phyloP scores from a whole-genome alignment of 23 tunicate species.

The Diplosoma virens region DNA sequence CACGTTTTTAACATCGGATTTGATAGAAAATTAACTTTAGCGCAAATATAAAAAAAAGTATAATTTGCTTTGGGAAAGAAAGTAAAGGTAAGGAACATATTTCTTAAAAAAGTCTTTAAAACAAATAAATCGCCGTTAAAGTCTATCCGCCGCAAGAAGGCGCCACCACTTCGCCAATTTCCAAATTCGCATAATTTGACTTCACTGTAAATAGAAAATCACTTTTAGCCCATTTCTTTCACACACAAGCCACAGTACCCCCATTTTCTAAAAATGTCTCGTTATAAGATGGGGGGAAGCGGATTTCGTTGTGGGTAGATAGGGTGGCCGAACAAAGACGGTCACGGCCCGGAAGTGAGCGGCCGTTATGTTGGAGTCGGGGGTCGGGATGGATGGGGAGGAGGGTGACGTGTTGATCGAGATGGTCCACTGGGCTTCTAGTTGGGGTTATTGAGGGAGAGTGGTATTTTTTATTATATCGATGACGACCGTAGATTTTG shows the following conservation, averaged over 20 bases:
- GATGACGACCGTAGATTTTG: constrained; percentile 75
- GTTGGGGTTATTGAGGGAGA: constrained; percentile 76
- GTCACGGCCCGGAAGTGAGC: constrained; percentile 48
- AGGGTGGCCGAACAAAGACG: constrained; percentile 57
- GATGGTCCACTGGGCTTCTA: constrained; percentile 60
- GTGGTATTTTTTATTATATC: constrained; percentile 84
- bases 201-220: too few relatives aligned
- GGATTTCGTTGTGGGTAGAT: constrained; percentile 47
- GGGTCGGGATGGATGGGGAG: constrained; percentile 58
- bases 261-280: constrained; percentile 82
- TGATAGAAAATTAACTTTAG: too few relatives aligned
- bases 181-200: too few relatives aligned
- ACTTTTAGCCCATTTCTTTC: too few relatives aligned
- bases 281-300: constrained; percentile 92
- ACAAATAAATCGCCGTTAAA: too few relatives aligned
- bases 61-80: too few relatives aligned
- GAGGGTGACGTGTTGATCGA: constrained; percentile 86
- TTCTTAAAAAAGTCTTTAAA: too few relatives aligned
- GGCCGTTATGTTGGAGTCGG: background rate
- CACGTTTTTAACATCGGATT: too few relatives aligned
- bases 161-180: too few relatives aligned
- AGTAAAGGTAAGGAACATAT: too few relatives aligned
- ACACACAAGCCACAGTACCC: constrained; percentile 82
- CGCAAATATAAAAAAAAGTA: too few relatives aligned
- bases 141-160: too few relatives aligned